Percentiles rank a stretch among this genome's conserved stretches.
Conservation (phyloP, 2,888 invertebrate species). For the Mesoligia furuncula region DNA sequence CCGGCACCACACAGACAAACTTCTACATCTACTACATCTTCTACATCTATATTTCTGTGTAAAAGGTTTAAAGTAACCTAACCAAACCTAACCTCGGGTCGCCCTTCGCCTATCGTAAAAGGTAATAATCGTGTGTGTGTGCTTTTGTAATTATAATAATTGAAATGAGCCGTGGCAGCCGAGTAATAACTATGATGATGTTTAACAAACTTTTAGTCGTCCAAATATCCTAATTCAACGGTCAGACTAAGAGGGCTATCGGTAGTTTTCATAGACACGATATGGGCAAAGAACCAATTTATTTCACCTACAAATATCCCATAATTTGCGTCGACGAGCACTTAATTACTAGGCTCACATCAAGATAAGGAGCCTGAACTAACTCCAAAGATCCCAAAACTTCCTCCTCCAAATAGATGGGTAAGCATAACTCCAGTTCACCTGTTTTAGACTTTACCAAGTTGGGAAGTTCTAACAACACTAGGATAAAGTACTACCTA, state of each 20-base stretch:
- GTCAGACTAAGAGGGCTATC: too few relatives aligned
- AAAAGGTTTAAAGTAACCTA: too few relatives aligned
- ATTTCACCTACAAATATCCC: neutral
- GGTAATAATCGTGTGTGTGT: too few relatives aligned
- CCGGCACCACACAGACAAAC: too few relatives aligned
- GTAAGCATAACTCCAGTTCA: constrained; percentile 64
- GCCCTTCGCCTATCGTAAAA: too few relatives aligned
- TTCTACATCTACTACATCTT: too few relatives aligned
- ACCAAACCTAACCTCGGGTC: too few relatives aligned
- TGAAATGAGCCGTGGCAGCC: too few relatives aligned
- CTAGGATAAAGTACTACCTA: constrained; percentile 77
- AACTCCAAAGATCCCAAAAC: constrained; percentile 45
- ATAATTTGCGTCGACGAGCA: constrained; percentile 9
- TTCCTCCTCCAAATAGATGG: constrained; percentile 62
- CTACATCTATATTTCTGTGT: too few relatives aligned
- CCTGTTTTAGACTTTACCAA: constrained; percentile 66
- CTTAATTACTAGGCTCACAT: constrained; percentile 35
- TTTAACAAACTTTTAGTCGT: neutral
- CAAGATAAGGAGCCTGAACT: constrained; percentile 44
- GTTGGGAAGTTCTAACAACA: constrained; percentile 71
- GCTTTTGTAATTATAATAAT: too few relatives aligned
- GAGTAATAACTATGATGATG: neutral
- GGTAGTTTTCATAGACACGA: neutral
- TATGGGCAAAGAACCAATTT: neutral
- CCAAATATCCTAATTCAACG: neutral